Evolutionary conservation across 2,888 invertebrate species (phyloP), one percentile per base, ranked within the genome.

Genomic region (Chaetogeoica ovagalla): DNA sequence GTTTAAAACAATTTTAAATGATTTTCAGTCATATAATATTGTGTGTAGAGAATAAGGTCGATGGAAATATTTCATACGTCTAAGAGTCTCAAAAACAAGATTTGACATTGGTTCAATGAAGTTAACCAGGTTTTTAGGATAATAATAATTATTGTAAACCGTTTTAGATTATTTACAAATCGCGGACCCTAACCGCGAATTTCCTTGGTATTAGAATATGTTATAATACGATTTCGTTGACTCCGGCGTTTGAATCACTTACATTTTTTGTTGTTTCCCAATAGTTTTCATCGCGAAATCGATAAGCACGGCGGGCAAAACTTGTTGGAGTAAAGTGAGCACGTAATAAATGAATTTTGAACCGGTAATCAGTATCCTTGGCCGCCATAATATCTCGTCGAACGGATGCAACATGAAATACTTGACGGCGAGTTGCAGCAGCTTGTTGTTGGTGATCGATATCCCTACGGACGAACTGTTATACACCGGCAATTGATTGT

Each of bases 221-320:
- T 30, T 30, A 30, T 2, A 30, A 30, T 43, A 43, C 48, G 48
- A 11, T 11, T 15, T 3, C 48, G 48, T 48, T 19, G 15, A 43
- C 4, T 19, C 5, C 48, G 13, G 13, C 48, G 19, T 1, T 30
- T 30, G 30, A n/a, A n/a, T n/a, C n/a, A 76, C 76, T 59, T 52
- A 77, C 76, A 23, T 23, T 0, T 1, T 52, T 8, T 21, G 48
- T 17, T 37, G 19, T 52, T 19, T 11, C n/a, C 60, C 52, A 2
- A 6, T 21, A 9, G 13, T 8, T 37, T 90, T 89, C 7, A 93
- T 86, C 0, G 91, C 83, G 0, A 88, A 83, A 85, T 97, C 97
- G 39, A 94, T 88, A 0, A 94, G 83, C 13, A 95, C 85, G 0
- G 96, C 95, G 0, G 96, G 94, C 19, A 95, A 83, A 30, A 95